Evolutionary conservation across 2,113 vertebrate species (phyloP).

Genomic region (Gnathonemus longibarbis): DNA sequence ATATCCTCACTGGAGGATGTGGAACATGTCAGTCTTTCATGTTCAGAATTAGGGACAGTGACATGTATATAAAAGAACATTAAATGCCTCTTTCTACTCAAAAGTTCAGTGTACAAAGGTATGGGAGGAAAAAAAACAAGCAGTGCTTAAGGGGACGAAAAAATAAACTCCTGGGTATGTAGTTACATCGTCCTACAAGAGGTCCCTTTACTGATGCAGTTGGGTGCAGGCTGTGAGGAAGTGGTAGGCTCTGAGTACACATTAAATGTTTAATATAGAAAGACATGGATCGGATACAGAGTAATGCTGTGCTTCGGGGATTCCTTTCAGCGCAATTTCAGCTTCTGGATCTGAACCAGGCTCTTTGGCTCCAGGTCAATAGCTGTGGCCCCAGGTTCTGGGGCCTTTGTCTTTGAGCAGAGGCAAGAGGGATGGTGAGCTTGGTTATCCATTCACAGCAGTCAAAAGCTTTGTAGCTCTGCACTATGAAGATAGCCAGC

Average conservation of each 20-base stretch:
- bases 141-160: constrained; percentile 47
- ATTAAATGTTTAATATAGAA: constrained; percentile 39
- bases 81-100: constrained; percentile 16
- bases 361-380: not conserved
- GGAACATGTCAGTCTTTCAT: constrained; percentile 27
- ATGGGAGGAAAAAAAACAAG: constrained; percentile 24
- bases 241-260: constrained; percentile 51
- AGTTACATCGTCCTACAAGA: constrained; percentile 39
- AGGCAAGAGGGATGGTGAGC: not conserved
- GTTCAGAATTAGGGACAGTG: constrained; percentile 29
- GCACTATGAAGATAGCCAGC: not conserved
- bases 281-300: constrained; percentile 28
- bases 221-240: constrained; percentile 46
- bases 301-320: constrained; percentile 28
- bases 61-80: constrained; percentile 11
- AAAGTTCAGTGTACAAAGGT: constrained; percentile 10
- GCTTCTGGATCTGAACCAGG: constrained; percentile 11
- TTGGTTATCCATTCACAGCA: not conserved
- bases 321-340: not conserved
- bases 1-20: constrained; percentile 19
- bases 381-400: not conserved
- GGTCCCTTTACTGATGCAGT: constrained; percentile 36
- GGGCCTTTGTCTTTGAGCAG: not conserved
- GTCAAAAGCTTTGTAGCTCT: not conserved
- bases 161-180: constrained; percentile 33